These are phyloP conservation scores for Clitarchus hookeri DNA, from an alignment of 2,888 invertebrate species.

Conservation along the genomic window DNA sequence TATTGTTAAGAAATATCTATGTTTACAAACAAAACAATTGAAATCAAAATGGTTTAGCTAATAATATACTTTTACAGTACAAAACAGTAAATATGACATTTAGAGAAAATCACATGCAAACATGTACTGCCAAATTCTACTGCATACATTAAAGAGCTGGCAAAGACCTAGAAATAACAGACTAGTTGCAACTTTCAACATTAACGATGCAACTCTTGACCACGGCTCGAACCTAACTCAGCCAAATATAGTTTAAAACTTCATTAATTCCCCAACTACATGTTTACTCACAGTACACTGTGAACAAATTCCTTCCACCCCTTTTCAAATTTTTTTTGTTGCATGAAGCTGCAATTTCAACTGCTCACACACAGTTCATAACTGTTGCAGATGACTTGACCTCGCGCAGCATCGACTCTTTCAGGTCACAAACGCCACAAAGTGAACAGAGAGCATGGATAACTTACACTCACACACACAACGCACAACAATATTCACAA, in stretches of 20 bases:
- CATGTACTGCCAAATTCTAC: neutral
- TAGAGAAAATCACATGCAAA: neutral
- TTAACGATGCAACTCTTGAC: neutral
- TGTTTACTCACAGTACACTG: neutral
- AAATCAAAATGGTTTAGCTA: no score
- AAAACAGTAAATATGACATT: neutral
- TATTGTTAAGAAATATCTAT: no score
- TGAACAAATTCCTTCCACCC: neutral
- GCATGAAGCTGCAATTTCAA: neutral
- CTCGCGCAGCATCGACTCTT: neutral
- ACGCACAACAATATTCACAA: slow-evolving; percentile 10
- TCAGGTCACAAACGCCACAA: neutral
- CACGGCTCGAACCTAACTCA: no score
- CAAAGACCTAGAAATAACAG: neutral
- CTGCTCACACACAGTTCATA: neutral
- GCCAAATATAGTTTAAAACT: neutral
- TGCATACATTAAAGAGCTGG: slow-evolving; percentile 3
- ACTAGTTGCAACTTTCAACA: neutral
- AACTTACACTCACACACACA: slow-evolving; percentile 8
- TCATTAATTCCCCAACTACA: neutral
- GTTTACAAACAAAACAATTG: no score
- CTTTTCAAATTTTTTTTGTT: neutral
- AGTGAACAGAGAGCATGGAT: neutral
- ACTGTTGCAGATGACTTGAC: neutral
- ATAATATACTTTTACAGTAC: no score